Base-by-base conservation (phyloP, 2,797 vertebrate genomes). In the Vireo griseus region DNA sequence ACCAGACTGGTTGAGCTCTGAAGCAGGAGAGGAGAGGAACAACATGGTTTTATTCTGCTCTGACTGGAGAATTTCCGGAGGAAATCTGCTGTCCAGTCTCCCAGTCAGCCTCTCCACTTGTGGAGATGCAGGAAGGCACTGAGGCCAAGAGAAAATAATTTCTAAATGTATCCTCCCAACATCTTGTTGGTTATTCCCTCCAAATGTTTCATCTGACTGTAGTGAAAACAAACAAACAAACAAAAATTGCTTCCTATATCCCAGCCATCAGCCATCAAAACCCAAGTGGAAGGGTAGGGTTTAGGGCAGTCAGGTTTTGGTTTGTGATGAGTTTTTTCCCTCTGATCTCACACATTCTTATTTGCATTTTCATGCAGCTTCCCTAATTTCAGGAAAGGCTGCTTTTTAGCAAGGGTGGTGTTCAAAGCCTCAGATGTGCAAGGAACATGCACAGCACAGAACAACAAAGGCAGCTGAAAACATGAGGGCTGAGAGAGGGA, bases 201-300 rank as follows among this genome's bases (percentile, higher is more conserved):
- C 65, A 88, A 71, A 33, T 58, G 33, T 92, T 94, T 92, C 65
- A 91, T 80, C 79, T 35, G 42, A 22, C 57, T 42, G 54, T 75
- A 90, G n/a, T 45, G 54, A 94, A 87, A 94, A 94, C 33, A 95
- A 95, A 94, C 25, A 92, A 93, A 92, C 63, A 94, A 92, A 88
- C 50, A 92, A 84, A 94, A 93, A 69, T 44, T 75, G 13, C 35
- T 93, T 82, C 63, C 55, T 88, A 88, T 86, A 92, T 54, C 28
- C 59, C 73, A 88, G 59, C 29, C 3, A 0, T 59, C 4, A 4
- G 39, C 52, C 22, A 72, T 65, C 54, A 86, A 92, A 95, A 81
- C 80, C 50, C 77, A 76, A 88, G 57, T n/a, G 55, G 40, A 85
- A 94, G 21, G 13, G 16, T n/a, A 90, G n/a, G 26, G 9, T 67